A percentile compares a stretch with the other conserved stretches of the same genome.
phyloP scores from a whole-genome alignment of 2,113 vertebrate species.

The Petaurus breviceps region DNA sequence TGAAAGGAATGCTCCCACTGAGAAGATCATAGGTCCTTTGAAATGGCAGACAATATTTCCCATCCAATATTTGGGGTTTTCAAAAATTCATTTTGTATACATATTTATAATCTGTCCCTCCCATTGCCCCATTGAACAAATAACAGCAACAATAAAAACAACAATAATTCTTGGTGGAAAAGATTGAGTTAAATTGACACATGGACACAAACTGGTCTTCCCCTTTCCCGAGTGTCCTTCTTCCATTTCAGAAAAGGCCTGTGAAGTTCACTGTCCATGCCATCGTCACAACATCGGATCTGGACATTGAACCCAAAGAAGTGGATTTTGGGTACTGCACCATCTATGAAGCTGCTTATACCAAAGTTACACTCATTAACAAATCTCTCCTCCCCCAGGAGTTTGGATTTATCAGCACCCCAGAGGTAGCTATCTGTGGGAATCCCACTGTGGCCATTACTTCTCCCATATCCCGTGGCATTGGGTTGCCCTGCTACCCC shows the following conservation, averaged over 20 bases:
- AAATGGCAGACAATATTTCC: background rate
- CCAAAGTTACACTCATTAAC: constrained; percentile 86
- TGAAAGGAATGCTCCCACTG: too few species aligned
- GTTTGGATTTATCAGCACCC: constrained; percentile 91
- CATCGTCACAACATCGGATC: constrained; percentile 90
- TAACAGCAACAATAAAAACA: background rate
- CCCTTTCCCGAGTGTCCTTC: background rate
- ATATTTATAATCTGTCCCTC: background rate
- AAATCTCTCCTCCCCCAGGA: constrained; percentile 92
- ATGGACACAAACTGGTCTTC: background rate
- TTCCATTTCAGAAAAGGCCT: constrained; percentile 84
- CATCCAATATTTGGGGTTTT: background rate
- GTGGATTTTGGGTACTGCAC: constrained; percentile 93
- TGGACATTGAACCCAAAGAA: constrained; percentile 85
- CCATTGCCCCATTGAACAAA: background rate
- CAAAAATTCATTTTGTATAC: background rate
- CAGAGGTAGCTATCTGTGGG: constrained; percentile 85
- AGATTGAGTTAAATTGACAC: background rate
- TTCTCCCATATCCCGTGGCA: background rate
- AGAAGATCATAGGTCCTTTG: too few species aligned
- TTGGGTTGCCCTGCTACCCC: background rate
- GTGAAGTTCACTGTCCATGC: constrained; percentile 89
- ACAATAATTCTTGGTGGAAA: background rate
- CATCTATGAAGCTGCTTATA: constrained; percentile 86
- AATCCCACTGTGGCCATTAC: background rate